These are phyloP conservation scores for Pipistrellus pipistrellus DNA, from an alignment of 2,797 vertebrate genomes.

Conservation along the genomic window DNA sequence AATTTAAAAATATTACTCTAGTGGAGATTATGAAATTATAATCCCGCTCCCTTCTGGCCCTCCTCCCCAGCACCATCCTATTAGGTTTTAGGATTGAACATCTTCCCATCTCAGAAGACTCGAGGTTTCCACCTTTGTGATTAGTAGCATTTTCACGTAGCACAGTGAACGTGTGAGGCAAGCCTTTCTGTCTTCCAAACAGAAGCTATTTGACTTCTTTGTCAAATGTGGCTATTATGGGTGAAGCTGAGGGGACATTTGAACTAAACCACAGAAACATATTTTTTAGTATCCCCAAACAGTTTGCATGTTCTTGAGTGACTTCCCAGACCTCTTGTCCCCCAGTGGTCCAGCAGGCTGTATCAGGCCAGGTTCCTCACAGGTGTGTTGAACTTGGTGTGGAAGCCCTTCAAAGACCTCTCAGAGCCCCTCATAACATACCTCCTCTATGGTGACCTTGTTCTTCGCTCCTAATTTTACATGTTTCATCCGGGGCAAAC, in stretches of 20 bases:
- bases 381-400: not conserved
- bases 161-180: not conserved
- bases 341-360: not conserved
- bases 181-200: not conserved
- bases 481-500: not conserved
- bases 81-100: not conserved
- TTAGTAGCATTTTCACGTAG: not conserved
- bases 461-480: not conserved
- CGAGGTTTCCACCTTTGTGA: not conserved
- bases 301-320: not conserved
- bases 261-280: not conserved
- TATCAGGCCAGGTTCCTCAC: not conserved
- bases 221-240: not conserved
- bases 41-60: not conserved
- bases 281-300: not conserved
- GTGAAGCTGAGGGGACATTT: not conserved
- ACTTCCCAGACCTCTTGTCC: not conserved
- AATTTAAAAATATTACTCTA: not conserved
- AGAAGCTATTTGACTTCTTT: not conserved
- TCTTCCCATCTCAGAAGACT: not conserved
- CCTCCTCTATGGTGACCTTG: not conserved
- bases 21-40: not conserved
- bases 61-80: not conserved
- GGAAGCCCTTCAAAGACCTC: not conserved
- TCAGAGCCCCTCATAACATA: not conserved